These are phyloP conservation scores for Urocitellus parryii DNA, from an alignment of 2,113 vertebrate genomes.

Conservation along the genomic window DNA sequence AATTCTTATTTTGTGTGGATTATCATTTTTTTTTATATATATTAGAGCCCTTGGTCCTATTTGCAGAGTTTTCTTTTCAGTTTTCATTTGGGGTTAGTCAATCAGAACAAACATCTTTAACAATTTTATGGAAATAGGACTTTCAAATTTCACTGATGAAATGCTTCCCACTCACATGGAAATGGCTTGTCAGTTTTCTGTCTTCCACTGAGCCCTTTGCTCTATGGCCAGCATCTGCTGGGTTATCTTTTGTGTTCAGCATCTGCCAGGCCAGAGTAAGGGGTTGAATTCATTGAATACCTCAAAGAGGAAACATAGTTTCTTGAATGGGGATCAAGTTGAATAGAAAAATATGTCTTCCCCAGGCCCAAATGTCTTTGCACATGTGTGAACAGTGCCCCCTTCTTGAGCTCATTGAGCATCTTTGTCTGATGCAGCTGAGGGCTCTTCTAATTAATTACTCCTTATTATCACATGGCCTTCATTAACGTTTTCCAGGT, in stretches of 20 bases:
- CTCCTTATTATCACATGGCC: not conserved
- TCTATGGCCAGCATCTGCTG: not conserved
- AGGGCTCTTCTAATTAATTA: not conserved
- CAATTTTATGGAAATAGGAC: not conserved
- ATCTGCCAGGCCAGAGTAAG: not conserved
- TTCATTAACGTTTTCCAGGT: not conserved
- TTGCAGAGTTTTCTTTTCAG: not conserved
- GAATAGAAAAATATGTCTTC: not conserved
- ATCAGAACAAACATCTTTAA: not conserved
- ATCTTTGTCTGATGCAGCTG: not conserved
- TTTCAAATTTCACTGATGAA: conserved; percentile 34
- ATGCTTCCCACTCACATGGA: not conserved
- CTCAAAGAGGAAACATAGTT: conserved; percentile 12
- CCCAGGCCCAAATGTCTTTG: not conserved
- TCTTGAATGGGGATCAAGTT: conserved; percentile 15
- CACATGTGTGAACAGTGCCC: not conserved
- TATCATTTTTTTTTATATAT: not conserved
- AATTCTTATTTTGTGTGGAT: not conserved
- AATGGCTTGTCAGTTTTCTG: not conserved
- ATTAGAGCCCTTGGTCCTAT: not conserved
- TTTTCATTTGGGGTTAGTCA: conserved; percentile 13
- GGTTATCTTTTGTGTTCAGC: not conserved
- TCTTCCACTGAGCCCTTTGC: not conserved
- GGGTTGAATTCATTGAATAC: conserved; percentile 8
- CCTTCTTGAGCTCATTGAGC: not conserved